Evolutionary conservation across 2,888 invertebrate genomes (phyloP), one percentile per base, ranked within the genome.

Genomic region (Scotopteryx bipunctaria): DNA sequence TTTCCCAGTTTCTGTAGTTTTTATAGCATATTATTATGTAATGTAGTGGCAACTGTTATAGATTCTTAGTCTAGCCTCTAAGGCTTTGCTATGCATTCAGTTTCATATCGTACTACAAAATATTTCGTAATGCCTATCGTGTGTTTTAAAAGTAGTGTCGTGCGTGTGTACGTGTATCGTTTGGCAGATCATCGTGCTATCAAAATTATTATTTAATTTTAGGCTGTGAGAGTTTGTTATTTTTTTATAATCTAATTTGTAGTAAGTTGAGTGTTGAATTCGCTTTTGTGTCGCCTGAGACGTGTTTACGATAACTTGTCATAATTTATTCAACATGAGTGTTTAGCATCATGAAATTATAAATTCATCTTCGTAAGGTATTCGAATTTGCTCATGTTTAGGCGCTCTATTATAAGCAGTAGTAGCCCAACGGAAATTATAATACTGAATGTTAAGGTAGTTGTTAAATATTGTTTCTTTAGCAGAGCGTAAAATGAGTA

Each of bases 181-280:
- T 44, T 27, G 49, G 38, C 63, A 48, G 59, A 60, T 64, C n/a
- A n/a, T n/a, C 66, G 60, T 69, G 70, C 64, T 71, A 66, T 77
- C 72, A 73, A 84, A 83, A 82, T 78, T 74, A 69, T 76, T 52
- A 67, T 73, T 79, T 82, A 75, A 66, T 70, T 83, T 84, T 84
- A 80, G 86, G 86, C 86, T 87, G 86, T 88, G 87, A 87, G 71
- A 73, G 73, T 76, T 81, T 73, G 64, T 80, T 83, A 78, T 72
- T 79, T 73, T 81, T 48, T 42, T 44, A 37, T 51, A 45, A 47
- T 13, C 17, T 43, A 23, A 53, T 50, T 46, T 33, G 14, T 54
- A 48, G 41, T 43, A 50, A 35, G 43, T 47, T 53, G 27, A 43
- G 43, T 57, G 38, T 56, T 14, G 47, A 58, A 37, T 44, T 55